Conservation (phyloP, 2,113 vertebrate genomes). For the Psittacara wagleri region DNA sequence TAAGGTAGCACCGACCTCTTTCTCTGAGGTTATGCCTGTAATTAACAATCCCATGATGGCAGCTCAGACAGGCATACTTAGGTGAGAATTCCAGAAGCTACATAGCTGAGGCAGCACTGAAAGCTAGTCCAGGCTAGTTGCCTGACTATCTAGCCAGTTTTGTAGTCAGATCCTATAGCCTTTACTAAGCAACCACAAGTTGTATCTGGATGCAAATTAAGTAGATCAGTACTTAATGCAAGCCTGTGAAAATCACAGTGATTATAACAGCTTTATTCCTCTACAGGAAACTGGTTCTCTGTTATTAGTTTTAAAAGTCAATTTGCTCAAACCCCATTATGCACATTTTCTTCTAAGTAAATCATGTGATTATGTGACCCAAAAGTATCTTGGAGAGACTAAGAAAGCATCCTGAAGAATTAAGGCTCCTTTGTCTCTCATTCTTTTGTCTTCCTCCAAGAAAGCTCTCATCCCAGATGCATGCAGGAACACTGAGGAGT, state of each 20-base stretch:
- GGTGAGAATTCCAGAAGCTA: not conserved
- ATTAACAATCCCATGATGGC: not conserved
- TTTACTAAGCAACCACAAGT: not conserved
- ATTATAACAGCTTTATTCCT: not conserved
- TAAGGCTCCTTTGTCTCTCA: not conserved
- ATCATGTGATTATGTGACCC: not conserved
- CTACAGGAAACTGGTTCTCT: not conserved
- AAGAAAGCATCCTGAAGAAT: not conserved
- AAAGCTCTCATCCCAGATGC: not conserved
- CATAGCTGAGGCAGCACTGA: not conserved
- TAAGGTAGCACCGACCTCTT: not conserved
- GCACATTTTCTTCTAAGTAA: not conserved
- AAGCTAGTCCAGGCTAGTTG: not conserved
- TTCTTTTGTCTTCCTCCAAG: not conserved
- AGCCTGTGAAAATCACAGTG: constrained; percentile 12
- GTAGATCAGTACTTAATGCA: not conserved
- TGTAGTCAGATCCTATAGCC: not conserved
- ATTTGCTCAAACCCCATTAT: not conserved
- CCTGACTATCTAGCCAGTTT: not conserved
- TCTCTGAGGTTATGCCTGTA: not conserved
- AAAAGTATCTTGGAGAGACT: not conserved
- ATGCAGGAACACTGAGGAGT: not conserved
- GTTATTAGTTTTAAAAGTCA: not conserved
- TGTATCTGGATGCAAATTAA: constrained; percentile 12
- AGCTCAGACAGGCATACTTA: not conserved